A percentile compares a stretch with the other conserved stretches of the same genome.
Evolutionary conservation across 2,888 invertebrate species (phyloP).

Genomic region (Coenonympha glycerion): DNA sequence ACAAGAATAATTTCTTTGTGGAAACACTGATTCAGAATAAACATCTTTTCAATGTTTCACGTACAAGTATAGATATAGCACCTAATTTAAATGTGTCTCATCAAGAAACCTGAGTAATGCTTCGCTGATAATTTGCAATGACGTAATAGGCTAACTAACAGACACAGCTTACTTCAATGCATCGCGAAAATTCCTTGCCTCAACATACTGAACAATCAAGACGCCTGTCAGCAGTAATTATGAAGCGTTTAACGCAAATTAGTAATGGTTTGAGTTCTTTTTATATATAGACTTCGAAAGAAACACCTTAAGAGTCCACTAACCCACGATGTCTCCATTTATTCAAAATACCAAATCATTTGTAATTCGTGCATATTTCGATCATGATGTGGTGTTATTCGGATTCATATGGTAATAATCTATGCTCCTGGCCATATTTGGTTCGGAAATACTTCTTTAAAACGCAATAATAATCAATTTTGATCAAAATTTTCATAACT

Average conservation of each 20-base stretch:
- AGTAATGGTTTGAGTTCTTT: not conserved
- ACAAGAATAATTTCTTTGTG: not conserved
- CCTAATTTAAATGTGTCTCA: conserved; percentile 14
- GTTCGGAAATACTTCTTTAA: too few relatives aligned
- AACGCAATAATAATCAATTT: too few relatives aligned
- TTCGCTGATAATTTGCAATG: conserved; percentile 22
- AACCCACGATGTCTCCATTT: too few relatives aligned
- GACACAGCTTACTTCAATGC: conserved; percentile 9
- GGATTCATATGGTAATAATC: too few relatives aligned
- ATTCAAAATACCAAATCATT: too few relatives aligned
- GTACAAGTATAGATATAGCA: too few relatives aligned
- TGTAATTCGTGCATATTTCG: too few relatives aligned
- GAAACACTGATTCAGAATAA: not conserved
- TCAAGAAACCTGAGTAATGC: conserved; percentile 20
- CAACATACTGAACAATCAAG: conserved; percentile 2
- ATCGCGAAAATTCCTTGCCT: conserved; percentile 10
- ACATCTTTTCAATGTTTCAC: conserved; percentile 1
- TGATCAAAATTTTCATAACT: too few relatives aligned
- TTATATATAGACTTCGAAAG: not conserved
- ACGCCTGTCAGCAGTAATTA: conserved; percentile 6
- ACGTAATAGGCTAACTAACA: conserved; percentile 19
- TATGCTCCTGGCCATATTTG: too few relatives aligned
- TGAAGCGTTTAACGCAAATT: conserved; percentile 1
- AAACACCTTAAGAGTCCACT: too few relatives aligned
- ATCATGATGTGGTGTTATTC: too few relatives aligned